Conservation (phyloP, 2,113 vertebrate genomes). For the Origma solitaria region DNA sequence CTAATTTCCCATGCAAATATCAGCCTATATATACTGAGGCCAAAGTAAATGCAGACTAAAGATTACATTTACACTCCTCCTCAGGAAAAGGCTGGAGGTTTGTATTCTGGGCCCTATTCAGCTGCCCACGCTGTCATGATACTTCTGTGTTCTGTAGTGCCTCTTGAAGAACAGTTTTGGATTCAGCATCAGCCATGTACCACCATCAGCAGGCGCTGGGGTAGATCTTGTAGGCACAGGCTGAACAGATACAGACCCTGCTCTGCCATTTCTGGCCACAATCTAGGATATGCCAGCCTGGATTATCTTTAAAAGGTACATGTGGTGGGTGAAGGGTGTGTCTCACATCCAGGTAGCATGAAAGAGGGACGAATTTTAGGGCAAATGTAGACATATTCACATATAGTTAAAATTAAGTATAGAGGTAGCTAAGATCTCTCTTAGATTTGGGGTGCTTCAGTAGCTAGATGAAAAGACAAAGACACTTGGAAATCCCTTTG, state of each 20-base stretch:
- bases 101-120: not conserved
- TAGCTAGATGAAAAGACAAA: not conserved
- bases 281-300: not conserved
- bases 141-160: not conserved
- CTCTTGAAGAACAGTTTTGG: not conserved
- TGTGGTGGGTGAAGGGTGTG: not conserved
- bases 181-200: not conserved
- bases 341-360: not conserved
- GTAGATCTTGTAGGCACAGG: not conserved
- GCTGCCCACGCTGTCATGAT: not conserved
- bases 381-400: not conserved
- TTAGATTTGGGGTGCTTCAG: not conserved
- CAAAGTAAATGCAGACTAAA: not conserved
- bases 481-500: not conserved
- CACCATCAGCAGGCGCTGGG: not conserved
- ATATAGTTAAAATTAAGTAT: not conserved
- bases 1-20: constrained; percentile 59
- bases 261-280: not conserved
- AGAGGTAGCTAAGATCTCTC: not conserved
- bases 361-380: not conserved
- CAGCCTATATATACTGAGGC: constrained; percentile 1
- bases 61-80: not conserved
- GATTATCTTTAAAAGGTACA: not conserved
- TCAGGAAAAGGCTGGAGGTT: not conserved
- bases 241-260: not conserved